A percentile compares a stretch with the other conserved stretches of the same genome.
These are phyloP conservation scores for Drosophila pseudotalamancana DNA, from an alignment of 2,888 invertebrate genomes.

Conservation along the genomic window DNA sequence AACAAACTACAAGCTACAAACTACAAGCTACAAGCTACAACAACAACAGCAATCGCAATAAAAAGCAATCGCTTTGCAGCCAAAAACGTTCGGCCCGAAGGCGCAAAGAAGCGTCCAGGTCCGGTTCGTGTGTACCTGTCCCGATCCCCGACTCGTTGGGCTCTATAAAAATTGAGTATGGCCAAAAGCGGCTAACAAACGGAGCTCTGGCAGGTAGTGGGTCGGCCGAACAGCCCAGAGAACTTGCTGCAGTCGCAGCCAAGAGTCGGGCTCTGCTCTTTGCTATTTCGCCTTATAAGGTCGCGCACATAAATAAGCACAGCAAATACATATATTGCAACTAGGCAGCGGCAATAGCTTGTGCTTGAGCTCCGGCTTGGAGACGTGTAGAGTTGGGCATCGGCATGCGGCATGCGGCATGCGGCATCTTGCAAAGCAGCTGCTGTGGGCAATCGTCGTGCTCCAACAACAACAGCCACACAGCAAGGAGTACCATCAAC, in stretches of 20 bases:
- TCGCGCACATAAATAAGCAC: constrained; percentile 77
- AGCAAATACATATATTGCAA: constrained; percentile 69
- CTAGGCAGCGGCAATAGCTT: constrained; percentile 16
- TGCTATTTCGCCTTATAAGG: constrained; percentile 76
- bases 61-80: constrained; percentile 71
- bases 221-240: constrained; percentile 7
- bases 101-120: constrained; percentile 46
- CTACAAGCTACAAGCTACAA: constrained; percentile 33
- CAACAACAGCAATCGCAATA: constrained; percentile 57
- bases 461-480: constrained; percentile 27
- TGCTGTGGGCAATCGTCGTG: constrained; percentile 54
- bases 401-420: constrained; percentile 56
- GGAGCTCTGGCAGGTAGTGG: constrained; percentile 23
- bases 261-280: constrained; percentile 46
- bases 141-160: constrained; percentile 17
- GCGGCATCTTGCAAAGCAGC: constrained; percentile 61
- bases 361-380: background rate
- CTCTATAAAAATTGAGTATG: constrained; percentile 65
- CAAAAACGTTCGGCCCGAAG: constrained; percentile 64
- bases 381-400: constrained; percentile 35
- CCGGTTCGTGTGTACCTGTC: constrained; percentile 47
- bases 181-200: constrained; percentile 67
- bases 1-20: constrained; percentile 25
- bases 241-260: constrained; percentile 16
- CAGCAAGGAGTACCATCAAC: constrained; percentile 53